Conservation (phyloP, 1,140 invertebrate genomes). For the Drosophila pseudoobscura region DNA sequence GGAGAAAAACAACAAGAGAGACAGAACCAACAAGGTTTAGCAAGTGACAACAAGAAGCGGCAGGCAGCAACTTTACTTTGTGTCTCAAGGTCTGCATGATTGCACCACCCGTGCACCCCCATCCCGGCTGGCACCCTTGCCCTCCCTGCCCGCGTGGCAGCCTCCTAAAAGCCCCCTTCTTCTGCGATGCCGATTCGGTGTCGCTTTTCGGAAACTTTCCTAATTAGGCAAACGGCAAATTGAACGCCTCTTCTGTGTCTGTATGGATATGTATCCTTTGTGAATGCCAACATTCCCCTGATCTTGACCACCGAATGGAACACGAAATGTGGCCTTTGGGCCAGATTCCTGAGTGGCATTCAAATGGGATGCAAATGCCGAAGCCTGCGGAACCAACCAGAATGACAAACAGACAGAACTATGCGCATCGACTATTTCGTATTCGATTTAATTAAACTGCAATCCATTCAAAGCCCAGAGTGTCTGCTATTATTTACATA, state of each 20-base stretch:
- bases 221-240: constrained; percentile 60
- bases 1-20: constrained; percentile 35
- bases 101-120: not conserved
- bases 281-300: too few species aligned
- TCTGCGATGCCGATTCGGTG: constrained; percentile 49
- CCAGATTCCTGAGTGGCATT: too few species aligned
- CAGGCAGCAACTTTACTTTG: constrained; percentile 31
- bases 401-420: not conserved
- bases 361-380: too few species aligned
- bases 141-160: constrained; percentile 30
- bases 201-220: constrained; percentile 58
- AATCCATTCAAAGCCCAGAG: constrained; percentile 20
- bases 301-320: too few species aligned
- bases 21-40: constrained; percentile 22
- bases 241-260: constrained; percentile 15
- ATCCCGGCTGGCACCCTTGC: constrained; percentile 29
- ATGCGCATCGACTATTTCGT: constrained; percentile 1
- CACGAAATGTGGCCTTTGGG: too few species aligned
- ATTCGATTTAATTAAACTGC: constrained; percentile 47
- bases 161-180: too few species aligned
- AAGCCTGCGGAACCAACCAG: too few species aligned
- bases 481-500: constrained; percentile 28
- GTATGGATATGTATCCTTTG: too few species aligned
- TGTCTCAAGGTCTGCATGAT: constrained; percentile 40
- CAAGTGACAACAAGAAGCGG: constrained; percentile 54